phyloP scores from a whole-genome alignment of 2,888 invertebrate genomes.

The Anthoptus insignis region DNA sequence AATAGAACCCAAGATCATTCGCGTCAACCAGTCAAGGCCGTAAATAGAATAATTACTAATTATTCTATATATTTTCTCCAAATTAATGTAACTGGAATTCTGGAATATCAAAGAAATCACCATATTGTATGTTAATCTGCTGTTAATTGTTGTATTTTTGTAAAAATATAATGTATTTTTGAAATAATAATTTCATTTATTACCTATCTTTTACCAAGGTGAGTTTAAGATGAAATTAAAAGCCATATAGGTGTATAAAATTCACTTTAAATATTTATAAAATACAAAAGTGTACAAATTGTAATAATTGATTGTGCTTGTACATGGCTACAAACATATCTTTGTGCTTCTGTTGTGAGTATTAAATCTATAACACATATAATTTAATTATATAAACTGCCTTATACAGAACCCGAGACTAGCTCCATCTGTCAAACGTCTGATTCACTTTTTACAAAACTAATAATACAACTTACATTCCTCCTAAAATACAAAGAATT shows the following conservation, averaged over 20 bases:
- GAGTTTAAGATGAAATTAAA: background rate
- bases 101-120: too few species aligned
- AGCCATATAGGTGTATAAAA: conserved; percentile 51
- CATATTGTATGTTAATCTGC: too few species aligned
- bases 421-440: background rate
- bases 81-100: too few species aligned
- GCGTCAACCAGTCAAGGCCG: too few species aligned
- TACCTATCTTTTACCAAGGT: background rate
- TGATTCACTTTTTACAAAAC: conserved; percentile 12
- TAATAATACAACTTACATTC: background rate
- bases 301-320: conserved; percentile 50
- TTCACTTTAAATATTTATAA: conserved; percentile 75
- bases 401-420: background rate
- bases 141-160: background rate
- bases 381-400: background rate
- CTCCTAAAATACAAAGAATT: background rate
- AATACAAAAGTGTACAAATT: conserved; percentile 80
- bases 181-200: too few species aligned
- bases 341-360: conserved; percentile 62
- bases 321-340: conserved; percentile 46
- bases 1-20: too few species aligned
- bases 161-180: background rate
- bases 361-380: conserved; percentile 16
- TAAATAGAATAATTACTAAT: too few species aligned
- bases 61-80: too few species aligned